A percentile compares a stretch with the other conserved stretches of the same genome.
phyloP scores from a whole-genome alignment of 2,113 vertebrate genomes.

The Coreoperca whiteheadi region DNA sequence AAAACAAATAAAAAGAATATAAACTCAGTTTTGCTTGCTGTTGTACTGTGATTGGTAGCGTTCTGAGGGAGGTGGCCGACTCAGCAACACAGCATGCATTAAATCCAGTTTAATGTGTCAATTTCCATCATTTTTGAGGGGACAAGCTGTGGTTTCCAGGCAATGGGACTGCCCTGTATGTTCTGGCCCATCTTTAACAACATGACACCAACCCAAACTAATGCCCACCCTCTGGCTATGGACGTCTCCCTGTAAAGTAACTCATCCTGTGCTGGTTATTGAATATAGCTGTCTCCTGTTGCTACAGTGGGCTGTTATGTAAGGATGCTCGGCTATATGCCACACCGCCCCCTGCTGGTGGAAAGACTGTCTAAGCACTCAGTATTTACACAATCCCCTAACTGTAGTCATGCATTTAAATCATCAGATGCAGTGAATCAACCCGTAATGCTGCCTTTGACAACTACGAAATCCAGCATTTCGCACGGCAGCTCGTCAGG shows the following conservation, averaged over 20 bases:
- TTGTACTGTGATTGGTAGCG: background rate
- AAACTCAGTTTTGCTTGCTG: conserved; percentile 17
- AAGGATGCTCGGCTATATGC: background rate
- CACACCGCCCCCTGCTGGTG: conserved; percentile 14
- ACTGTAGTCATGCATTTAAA: background rate
- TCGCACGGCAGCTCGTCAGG: background rate
- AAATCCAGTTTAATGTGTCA: background rate
- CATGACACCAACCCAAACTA: background rate
- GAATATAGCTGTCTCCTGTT: background rate
- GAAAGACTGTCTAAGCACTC: background rate
- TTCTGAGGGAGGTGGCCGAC: background rate
- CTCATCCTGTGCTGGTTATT: background rate
- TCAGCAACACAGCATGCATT: background rate
- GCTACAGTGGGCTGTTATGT: background rate
- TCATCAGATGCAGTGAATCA: background rate
- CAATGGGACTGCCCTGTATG: background rate
- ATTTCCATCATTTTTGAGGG: too few relatives aligned
- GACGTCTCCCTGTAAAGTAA: too few relatives aligned
- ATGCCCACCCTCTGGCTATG: background rate
- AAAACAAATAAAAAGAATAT: conserved; percentile 67
- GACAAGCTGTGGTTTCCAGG: background rate
- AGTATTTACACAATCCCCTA: background rate
- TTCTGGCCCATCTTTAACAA: background rate
- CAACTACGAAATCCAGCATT: background rate
- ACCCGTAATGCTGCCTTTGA: background rate